Evolutionary conservation across 2,888 invertebrate genomes (phyloP).

Genomic region (Cryptus armator): DNA sequence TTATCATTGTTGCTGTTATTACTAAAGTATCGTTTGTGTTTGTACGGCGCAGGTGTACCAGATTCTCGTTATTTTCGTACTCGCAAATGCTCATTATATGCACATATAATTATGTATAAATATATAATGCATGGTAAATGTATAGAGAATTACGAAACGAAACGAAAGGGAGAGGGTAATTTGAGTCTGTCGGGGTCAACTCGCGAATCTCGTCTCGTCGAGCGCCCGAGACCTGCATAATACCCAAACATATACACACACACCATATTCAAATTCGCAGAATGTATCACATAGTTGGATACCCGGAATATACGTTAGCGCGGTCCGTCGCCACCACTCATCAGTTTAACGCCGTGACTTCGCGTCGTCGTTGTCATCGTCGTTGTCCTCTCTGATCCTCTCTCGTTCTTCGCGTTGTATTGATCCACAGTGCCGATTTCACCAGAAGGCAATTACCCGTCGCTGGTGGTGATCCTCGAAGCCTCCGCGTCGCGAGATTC

Average conservation of each 20-base stretch:
- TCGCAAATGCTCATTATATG: constrained; percentile 13
- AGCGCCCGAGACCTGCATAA: constrained; percentile 12
- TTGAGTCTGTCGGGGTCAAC: constrained; percentile 44
- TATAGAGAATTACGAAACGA: constrained; percentile 30
- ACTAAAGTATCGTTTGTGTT: constrained; percentile 8
- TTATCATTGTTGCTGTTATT: constrained; percentile 8
- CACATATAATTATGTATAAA: constrained; percentile 30
- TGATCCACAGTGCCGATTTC: constrained; percentile 45
- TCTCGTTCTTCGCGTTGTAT: constrained; percentile 6
- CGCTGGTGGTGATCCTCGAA: constrained; percentile 26
- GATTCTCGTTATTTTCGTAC: constrained; percentile 19
- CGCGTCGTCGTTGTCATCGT: background rate
- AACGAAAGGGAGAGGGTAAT: constrained; percentile 7
- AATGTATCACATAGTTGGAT: constrained; percentile 38
- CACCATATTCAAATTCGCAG: constrained; percentile 11
- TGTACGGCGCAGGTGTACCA: constrained; percentile 23
- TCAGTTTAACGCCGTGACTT: constrained; percentile 17
- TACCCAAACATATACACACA: background rate
- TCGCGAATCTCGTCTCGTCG: constrained; percentile 34
- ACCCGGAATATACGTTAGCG: constrained; percentile 24
- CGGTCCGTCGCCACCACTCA: constrained; percentile 15
- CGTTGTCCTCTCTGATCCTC: background rate
- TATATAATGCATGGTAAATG: background rate
- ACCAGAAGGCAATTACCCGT: constrained; percentile 45
- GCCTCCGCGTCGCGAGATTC: constrained; percentile 3